These are phyloP conservation scores for Melanotaenia duboulayi DNA, from an alignment of 2,113 vertebrate genomes.

Conservation along the genomic window DNA sequence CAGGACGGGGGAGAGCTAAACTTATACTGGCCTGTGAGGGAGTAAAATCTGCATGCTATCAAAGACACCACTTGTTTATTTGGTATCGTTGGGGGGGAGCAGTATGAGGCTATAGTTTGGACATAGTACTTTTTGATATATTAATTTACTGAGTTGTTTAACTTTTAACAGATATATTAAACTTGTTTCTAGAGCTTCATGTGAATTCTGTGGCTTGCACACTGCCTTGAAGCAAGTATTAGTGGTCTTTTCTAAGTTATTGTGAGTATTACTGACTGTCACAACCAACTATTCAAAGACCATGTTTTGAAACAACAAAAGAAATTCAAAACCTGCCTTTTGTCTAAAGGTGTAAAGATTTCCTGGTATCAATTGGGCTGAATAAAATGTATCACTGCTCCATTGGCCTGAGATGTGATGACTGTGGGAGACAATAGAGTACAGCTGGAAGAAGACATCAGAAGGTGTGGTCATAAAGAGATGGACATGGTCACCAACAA, in stretches of 20 bases:
- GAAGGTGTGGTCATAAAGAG: too few species aligned
- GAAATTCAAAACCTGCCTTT: too few species aligned
- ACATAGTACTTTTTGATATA: neutral
- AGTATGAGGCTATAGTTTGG: slow-evolving; percentile 29
- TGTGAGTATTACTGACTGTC: neutral
- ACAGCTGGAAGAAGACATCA: too few species aligned
- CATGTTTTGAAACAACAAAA: slow-evolving; percentile 13
- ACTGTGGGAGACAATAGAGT: too few species aligned
- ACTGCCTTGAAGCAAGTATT: neutral
- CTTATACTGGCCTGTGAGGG: slow-evolving; percentile 56
- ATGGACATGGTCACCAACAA: too few species aligned
- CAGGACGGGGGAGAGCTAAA: slow-evolving; percentile 73
- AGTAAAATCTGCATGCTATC: slow-evolving; percentile 58
- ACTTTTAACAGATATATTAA: neutral
- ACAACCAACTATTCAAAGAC: neutral
- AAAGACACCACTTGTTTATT: slow-evolving; percentile 64
- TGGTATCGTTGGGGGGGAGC: slow-evolving; percentile 45
- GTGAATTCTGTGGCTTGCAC: neutral
- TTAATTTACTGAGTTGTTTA: slow-evolving; percentile 45
- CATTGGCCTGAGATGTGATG: too few species aligned
- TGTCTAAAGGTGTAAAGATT: too few species aligned
- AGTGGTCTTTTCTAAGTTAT: neutral
- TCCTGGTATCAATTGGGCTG: too few species aligned
- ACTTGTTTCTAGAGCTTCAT: neutral
- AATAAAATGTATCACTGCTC: too few species aligned